Base-by-base conservation (phyloP, 2,113 vertebrate species). In the Peromyscus polionotus region DNA sequence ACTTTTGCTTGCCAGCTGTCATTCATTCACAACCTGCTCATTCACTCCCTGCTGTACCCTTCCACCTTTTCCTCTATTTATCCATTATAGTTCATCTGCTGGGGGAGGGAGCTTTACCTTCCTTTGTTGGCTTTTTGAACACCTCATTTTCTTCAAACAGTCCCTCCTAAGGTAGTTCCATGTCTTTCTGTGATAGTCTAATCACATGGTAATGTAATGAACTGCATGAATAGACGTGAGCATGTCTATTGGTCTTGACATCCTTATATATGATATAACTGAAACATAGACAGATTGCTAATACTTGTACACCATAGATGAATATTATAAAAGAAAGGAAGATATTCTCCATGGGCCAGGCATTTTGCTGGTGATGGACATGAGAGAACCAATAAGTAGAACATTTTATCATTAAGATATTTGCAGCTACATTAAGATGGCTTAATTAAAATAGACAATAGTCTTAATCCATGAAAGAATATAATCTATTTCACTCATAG, bases 301-400 rank as follows among this genome's bases (percentile, higher is more conserved):
- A 45, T 87, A 54, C 93, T 75, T 80, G 31, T 80, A 42, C 28
- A 90, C 91, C n/a, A 84, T 68, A 39, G 28, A 17, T 61, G 65
- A 59, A 54, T 81, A 19, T 83, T 91, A 59, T 88, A 48, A 93
- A 5, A 39, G 67, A 67, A 91, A 95, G 22, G 89, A 91, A 7
- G 22, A 13, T 59, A 26, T 54, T 87, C 16, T 92, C 16, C 9
- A 16, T n/a, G 57, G 17, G 14, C 24, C 17, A 65, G 61, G 22
- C 3, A 42, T 85, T 65, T 24, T 63, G 36, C 61, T 77, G 3
- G 12, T 76, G 57, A 39, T 57, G 57, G 48, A 3, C 33, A 24
- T 33, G 36, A 17, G 19, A 45, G 36, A 16, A 67, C 57, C 36
- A 90, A 26, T 13, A 61, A 84, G 22, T 39, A 79, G 83, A 61